Evolutionary conservation across 2,113 vertebrate species (phyloP).

Genomic region (Channa maculata): DNA sequence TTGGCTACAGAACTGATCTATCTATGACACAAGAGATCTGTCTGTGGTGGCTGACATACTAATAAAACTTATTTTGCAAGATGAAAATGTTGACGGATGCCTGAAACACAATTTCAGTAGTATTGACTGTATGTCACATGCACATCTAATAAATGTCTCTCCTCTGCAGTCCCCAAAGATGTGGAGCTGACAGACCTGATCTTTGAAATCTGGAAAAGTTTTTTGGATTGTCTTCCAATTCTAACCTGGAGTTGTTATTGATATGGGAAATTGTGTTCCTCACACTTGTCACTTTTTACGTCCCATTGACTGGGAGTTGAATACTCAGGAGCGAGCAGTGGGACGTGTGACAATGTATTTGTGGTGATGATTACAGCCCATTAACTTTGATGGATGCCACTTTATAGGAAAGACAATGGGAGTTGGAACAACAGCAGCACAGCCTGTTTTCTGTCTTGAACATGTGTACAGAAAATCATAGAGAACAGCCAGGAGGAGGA

Average conservation of each 20-base stretch:
- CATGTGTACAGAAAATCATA: conserved; percentile 39
- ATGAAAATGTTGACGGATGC: conserved; percentile 53
- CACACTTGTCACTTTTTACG: conserved; percentile 69
- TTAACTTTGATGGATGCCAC: conserved; percentile 81
- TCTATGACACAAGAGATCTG: conserved; percentile 51
- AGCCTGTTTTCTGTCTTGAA: conserved; percentile 61
- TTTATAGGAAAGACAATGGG: conserved; percentile 63
- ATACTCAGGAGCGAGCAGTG: conserved; percentile 69
- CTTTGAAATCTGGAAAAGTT: conserved; percentile 22
- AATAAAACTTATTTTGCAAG: conserved; percentile 63
- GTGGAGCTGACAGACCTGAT: conserved; percentile 11
- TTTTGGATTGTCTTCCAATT: conserved; percentile 43
- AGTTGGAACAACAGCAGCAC: conserved; percentile 33
- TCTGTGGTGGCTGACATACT: conserved; percentile 42
- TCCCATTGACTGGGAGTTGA: conserved; percentile 77
- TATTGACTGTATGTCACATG: conserved; percentile 46
- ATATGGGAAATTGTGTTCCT: conserved; percentile 69
- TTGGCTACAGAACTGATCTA: conserved; percentile 56
- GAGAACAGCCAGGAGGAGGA: background rate
- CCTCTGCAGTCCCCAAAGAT: conserved; percentile 21
- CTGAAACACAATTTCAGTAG: conserved; percentile 36
- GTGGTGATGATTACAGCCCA: conserved; percentile 77
- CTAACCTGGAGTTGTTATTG: conserved; percentile 56
- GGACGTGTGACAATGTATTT: conserved; percentile 73
- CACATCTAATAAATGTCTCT: conserved; percentile 38